These are phyloP conservation scores for Hoplias malabaricus DNA, from an alignment of 2,113 vertebrate genomes.

Conservation along the genomic window DNA sequence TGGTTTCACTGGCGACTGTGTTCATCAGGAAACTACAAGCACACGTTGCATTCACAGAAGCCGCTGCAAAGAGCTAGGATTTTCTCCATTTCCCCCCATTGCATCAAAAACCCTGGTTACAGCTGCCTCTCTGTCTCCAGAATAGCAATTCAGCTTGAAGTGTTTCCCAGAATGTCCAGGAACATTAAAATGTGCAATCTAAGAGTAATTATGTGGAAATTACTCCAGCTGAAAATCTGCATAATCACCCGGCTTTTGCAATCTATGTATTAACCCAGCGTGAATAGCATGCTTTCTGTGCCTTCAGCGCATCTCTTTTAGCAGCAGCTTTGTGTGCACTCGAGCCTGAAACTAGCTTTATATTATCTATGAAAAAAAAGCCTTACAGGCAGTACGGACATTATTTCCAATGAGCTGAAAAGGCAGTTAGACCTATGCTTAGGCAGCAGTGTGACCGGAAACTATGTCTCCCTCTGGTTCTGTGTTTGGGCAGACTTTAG, in stretches of 20 bases:
- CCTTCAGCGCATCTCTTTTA: slow-evolving; percentile 33
- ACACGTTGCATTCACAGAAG: slow-evolving; percentile 16
- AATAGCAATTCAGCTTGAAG: slow-evolving; percentile 50
- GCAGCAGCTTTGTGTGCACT: slow-evolving; percentile 43
- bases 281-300: slow-evolving; percentile 27
- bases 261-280: slow-evolving; percentile 44
- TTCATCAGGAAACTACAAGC: too few relatives aligned
- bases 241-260: slow-evolving; percentile 53
- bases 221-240: slow-evolving; percentile 52
- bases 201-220: slow-evolving; percentile 55
- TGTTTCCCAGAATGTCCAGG: slow-evolving; percentile 52
- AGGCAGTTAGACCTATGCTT: slow-evolving; percentile 11
- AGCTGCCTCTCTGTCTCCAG: slow-evolving; percentile 48
- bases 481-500: background rate
- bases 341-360: slow-evolving; percentile 55
- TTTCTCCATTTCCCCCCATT: slow-evolving; percentile 14
- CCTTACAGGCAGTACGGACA: slow-evolving; percentile 33
- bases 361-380: slow-evolving; percentile 44
- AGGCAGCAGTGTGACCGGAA: slow-evolving; percentile 10
- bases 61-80: background rate
- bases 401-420: slow-evolving; percentile 45
- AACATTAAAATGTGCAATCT: slow-evolving; percentile 58
- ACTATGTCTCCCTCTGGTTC: background rate
- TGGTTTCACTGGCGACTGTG: too few relatives aligned
- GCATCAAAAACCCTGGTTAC: slow-evolving; percentile 20